Base-by-base conservation (phyloP, 2,888 invertebrate species). In the Plagodis dolabraria region DNA sequence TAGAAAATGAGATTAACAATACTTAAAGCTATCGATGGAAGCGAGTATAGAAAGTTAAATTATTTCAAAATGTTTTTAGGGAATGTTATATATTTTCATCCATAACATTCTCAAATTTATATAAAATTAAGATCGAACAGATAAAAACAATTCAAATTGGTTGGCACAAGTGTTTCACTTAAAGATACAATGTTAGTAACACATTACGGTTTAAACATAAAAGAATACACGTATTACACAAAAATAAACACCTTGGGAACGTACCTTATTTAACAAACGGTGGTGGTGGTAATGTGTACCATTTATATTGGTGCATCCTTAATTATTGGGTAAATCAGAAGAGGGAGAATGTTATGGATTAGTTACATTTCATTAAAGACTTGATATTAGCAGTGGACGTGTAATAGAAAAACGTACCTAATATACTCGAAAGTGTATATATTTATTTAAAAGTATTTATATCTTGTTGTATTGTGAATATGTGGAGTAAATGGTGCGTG, bases 311-410 rank as follows among this genome's bases (percentile, higher is more conserved):
- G 90, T 85, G 85, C 90, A 89, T 92, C 92, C 92, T 92, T 92
- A 92, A 89, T 87, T 84, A 91, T 92, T 89, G 91, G 89, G 84
- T 89, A 86, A 88, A 89, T 85, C 86, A 86, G 86, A 89, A 89
- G 88, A 88, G 88, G 91, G 92, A 92, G 92, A 92, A 92, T 92
- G 91, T 92, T 92, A 92, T 92, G 92, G 90, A 92, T 92, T 92
- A 92, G 92, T 92, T 86, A 88, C 85, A 88, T 84, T 83, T 83
- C 77, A 76, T 79, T 69, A 69, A 72, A 69, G 65, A 47, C 38
- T 80, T 75, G 79, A 76, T 69, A 77, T 76, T 65, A 49, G 56
- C 70, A 77, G 45, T 65, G 58, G 75, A 70, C 76, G 82, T 79
- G 85, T 77, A 69, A 48, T 80, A 80, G 78, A 80, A 79, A 82